A percentile compares a stretch with the other conserved stretches of the same genome.
Evolutionary conservation across 2,113 vertebrate genomes (phyloP).

Genomic region (Brienomyrus longianalis): DNA sequence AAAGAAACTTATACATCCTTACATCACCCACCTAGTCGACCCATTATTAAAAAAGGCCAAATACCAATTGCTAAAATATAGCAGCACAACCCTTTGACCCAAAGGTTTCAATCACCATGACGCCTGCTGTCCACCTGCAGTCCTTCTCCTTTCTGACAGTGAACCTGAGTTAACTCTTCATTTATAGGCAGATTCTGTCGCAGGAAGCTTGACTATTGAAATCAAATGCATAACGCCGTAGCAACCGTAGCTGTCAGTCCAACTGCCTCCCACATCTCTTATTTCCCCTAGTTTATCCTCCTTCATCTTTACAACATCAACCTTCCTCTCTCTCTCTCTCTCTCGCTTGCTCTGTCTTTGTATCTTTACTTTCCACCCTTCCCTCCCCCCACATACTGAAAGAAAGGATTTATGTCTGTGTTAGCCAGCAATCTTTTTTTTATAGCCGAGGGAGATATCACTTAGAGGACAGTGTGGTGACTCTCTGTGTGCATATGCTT

Average conservation of each 20-base stretch:
- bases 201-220: background rate
- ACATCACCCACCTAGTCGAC: background rate
- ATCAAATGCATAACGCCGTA: too few relatives aligned
- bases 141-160: background rate
- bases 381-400: conserved; percentile 24
- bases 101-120: background rate
- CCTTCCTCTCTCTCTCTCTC: background rate
- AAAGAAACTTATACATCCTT: background rate
- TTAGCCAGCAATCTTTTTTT: conserved; percentile 42
- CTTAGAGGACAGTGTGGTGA: conserved; percentile 6
- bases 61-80: background rate
- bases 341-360: conserved; percentile 10
- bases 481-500: background rate
- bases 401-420: conserved; percentile 42
- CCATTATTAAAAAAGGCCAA: background rate
- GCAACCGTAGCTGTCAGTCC: background rate
- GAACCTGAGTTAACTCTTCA: background rate
- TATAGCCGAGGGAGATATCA: conserved; percentile 32
- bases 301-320: background rate
- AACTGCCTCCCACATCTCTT: conserved; percentile 18
- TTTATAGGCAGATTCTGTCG: background rate
- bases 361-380: background rate
- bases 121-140: background rate
- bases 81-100: background rate
- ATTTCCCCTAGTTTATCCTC: conserved; percentile 21